Evolutionary conservation across 2,797 vertebrate genomes (phyloP).

Genomic region (Acropternis orthonyx): DNA sequence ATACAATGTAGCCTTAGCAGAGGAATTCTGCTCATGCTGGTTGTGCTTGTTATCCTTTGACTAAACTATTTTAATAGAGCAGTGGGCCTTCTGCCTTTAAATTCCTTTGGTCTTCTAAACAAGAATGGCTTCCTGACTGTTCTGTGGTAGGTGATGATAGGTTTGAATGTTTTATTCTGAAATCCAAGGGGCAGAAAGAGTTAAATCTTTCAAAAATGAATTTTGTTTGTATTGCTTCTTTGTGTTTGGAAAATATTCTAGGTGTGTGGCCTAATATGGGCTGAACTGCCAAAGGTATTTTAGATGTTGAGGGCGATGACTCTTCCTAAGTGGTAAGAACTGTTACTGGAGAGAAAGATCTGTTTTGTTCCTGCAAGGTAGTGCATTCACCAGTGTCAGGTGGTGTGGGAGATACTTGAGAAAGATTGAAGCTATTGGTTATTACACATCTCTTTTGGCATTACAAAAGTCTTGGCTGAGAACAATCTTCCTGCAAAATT

Average conservation of each 20-base stretch:
- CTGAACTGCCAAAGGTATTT: neutral
- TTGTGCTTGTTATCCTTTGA: neutral
- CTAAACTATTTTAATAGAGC: neutral
- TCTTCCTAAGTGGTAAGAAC: neutral
- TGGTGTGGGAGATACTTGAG: neutral
- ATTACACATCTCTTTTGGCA: neutral
- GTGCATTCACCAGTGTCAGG: neutral
- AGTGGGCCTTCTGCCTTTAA: neutral
- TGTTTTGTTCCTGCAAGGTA: neutral
- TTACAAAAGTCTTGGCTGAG: neutral
- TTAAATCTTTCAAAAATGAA: neutral
- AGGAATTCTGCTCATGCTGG: neutral
- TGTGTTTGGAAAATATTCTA: neutral
- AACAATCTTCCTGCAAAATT: neutral
- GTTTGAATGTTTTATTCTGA: neutral
- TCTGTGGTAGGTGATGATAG: neutral
- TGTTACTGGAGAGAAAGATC: neutral
- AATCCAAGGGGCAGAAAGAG: accelerated
- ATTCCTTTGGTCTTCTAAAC: neutral
- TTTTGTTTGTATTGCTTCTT: neutral
- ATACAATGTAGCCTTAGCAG: neutral
- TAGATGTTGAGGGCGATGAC: neutral
- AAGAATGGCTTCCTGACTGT: neutral
- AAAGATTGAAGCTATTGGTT: neutral
- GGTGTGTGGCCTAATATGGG: neutral